Base-by-base conservation (phyloP, 2,797 vertebrate species). In the Sylvia borin region DNA sequence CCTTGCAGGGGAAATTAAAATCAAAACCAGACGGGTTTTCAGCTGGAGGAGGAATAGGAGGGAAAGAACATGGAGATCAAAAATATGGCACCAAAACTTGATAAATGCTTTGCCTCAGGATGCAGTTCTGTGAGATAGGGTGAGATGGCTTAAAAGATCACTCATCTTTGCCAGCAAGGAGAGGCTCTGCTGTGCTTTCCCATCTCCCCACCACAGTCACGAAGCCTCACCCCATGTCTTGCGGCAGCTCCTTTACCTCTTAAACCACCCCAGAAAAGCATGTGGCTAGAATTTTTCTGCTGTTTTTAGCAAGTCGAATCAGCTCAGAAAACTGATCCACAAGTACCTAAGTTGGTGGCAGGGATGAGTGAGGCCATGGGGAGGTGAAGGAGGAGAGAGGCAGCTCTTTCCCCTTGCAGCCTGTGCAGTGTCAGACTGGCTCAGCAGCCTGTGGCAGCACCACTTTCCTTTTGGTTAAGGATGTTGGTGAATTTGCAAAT, bases 1-100 rank as follows among this genome's bases (percentile, higher is more conserved):
- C 25, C 20, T 77, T 71, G 72, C 42, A 66, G 73, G 91, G 64
- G 67, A 96, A 95, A 93, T 93, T 43, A 85, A 94, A 96, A 93
- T 84, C 26, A 87, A 86, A 92, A 82, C 34, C 90, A 95, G 83
- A 79, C 7, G 8, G 25, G 11, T 81, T 91, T 95, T 81, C 73
- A 81, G 31, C 40, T 57, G 67, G 55, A 79, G 66, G 51, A 87
- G 32, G 40, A 94, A 67, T 7, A 67, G 19, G 45, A 85, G 19
- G 74, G 71, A 79, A 82, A 91, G 45, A 71, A 43, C 31, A 76
- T 18, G 16, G 62, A 75, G 62, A 88, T 90, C 77, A 88, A 92
- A 95, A 88, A 38, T 50, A 45, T 26, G 55, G 88, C 85, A 92
- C 62, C 58, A 79, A 82, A 94, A 68, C 25, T 13, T 48, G 91